These are phyloP conservation scores for Girardinichthys multiradiatus DNA, from an alignment of 2,113 vertebrate species.

Conservation along the genomic window DNA sequence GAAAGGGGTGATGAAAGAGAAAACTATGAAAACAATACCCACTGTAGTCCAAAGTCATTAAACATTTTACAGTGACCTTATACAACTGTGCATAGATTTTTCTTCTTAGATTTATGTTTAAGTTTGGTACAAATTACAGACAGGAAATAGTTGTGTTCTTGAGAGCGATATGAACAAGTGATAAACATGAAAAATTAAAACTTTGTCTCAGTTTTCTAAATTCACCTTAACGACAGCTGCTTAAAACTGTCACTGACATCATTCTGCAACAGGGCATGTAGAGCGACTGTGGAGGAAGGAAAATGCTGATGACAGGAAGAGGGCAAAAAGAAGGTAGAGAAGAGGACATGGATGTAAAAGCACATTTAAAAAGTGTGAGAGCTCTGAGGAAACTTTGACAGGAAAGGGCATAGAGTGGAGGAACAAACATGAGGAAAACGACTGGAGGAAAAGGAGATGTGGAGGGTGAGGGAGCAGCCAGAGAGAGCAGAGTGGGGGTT, in stretches of 20 bases:
- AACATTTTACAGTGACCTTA: not conserved
- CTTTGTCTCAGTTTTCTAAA: not conserved
- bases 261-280: conserved; percentile 20
- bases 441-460: conserved; percentile 14
- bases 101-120: not conserved
- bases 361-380: conserved; percentile 35
- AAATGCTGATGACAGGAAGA: conserved; percentile 14
- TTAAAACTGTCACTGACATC: no score
- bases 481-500: conserved; percentile 60
- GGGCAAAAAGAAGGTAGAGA: conserved; percentile 15
- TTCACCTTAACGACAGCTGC: not conserved
- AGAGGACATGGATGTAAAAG: conserved; percentile 29
- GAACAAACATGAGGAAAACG: conserved; percentile 17
- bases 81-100: not conserved
- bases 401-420: conserved; percentile 28
- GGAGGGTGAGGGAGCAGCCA: conserved; percentile 22
- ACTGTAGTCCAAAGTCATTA: not conserved
- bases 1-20: no score
- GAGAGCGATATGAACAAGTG: not conserved
- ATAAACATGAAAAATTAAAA: not conserved
- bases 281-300: conserved; percentile 6
- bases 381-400: conserved; percentile 27
- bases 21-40: no score
- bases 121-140: not conserved
- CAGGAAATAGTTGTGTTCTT: not conserved